Conservation (phyloP, 2,113 vertebrate genomes). For the Ageneiosus marmoratus region DNA sequence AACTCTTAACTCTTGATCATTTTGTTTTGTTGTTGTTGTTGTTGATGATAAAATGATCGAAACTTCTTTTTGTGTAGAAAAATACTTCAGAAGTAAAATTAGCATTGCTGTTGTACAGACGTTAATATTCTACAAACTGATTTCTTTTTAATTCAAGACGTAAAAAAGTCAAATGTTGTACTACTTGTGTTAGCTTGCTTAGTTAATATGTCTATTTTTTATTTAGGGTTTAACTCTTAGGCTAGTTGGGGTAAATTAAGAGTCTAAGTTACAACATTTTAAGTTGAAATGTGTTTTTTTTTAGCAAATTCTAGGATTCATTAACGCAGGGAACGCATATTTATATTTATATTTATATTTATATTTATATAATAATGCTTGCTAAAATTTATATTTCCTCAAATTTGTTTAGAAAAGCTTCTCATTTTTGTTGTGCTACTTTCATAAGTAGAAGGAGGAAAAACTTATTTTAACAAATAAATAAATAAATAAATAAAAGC, state of each 20-base stretch:
- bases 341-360: no score
- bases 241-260: no score
- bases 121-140: neutral
- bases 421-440: neutral
- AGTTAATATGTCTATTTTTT: neutral
- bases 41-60: neutral
- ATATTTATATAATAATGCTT: no score
- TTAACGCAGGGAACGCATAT: no score
- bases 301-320: neutral
- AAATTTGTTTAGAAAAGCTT: neutral
- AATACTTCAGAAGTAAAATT: neutral
- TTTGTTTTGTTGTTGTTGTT: no score
- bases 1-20: slow-evolving; percentile 13
- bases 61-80: neutral
- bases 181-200: no score
- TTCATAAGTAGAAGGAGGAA: no score
- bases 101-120: neutral
- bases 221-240: no score
- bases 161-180: no score
- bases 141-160: no score
- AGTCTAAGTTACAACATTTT: neutral
- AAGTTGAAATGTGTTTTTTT: no score
- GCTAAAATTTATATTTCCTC: neutral
- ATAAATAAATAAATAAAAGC: neutral
- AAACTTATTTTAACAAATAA: no score